Base-by-base conservation (phyloP, 2,113 vertebrate species). In the Eurystomus gularis region DNA sequence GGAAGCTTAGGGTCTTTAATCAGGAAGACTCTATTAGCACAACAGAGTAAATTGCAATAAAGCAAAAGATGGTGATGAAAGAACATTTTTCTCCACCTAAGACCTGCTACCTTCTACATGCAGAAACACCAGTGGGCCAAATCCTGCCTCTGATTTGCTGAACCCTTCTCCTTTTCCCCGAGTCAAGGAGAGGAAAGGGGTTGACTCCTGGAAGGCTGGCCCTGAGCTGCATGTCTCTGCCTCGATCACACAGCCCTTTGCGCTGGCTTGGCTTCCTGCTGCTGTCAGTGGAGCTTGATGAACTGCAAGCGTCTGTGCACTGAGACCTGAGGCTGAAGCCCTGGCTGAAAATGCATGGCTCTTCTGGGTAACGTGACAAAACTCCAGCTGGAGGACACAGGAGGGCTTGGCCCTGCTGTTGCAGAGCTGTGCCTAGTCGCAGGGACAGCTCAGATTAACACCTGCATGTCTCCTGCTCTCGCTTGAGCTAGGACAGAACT, bases 21-120 rank as follows among this genome's bases (percentile, higher is more conserved):
- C 91, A 92, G 77, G 49, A 79, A 49, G 66, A 66, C 51, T 81
- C 33, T 23, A 86, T 93, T 84, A 77, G 72, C 80, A 64, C 71
- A 80, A 82, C 65, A 91, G 69, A 90, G 81, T 82, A 94, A 92
- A 91, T 91, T 73, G 82, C 52, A 88, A 48, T 88, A 62, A 90
- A 79, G 80, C 70, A 78, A 92, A 90, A 82, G 26, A 82, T 51
- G 62, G 35, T 87, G 78, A 89, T 89, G 75, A 88, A 87, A 82
- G 55, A 65, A 65, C 11, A 17, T 23, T 82, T 72, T 93, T 46
- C 78, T 75, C 33, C 49, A 72, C 18, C 0, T 11, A 65, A 93
- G 65, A 48, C 33, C 17, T 62, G 35, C 65, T 49, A 55, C 60
- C 33, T 55, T 14, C 33, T 39, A 8, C 68, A 82, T 40, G 39